Base-by-base conservation (phyloP, 2,113 vertebrate genomes). In the Hippocampus guttulatus region DNA sequence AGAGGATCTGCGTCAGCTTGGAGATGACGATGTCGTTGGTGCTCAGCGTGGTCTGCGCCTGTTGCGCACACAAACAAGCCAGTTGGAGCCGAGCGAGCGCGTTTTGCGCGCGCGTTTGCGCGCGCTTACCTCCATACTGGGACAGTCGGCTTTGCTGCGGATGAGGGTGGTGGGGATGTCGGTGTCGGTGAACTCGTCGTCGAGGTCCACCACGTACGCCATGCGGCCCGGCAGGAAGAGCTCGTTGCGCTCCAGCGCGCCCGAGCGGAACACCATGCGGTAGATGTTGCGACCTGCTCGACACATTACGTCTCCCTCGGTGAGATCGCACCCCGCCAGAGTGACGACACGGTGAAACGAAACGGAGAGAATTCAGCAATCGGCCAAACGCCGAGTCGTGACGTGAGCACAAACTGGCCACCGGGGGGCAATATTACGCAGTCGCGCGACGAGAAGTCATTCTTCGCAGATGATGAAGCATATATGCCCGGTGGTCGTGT, bases 11-110 rank as follows among this genome's bases (percentile, higher is more conserved):
- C 0, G 97, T 99, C 76, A 99, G 90, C 70, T 99, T 99, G 70
- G 96, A 98, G 88, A 99, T 99, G 73, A 99, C 97, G 0, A 99
- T 98, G 90, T 99, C 97, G 0, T 99, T 99, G 74, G 97, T 99
- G 77, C 96, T 99, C 75, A 99, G 91, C 0, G 97, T 99, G 14
- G 97, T 98, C 90, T 99, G 97, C 16, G 96, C 96, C 97, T 99
- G 84, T 75, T 2, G 15, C 10, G 73, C 8, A 71, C 2, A 69
- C 14, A 5, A 25, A 49, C 38, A 65, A 12, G 27, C 43, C 2
- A 2, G 33, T n/a, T 12, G 3, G 3, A 45, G 5, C 2, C 25
- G 7, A 41, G 8, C 20, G 49, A 25, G 25, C 3, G 8, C 8
- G 3, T 2, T 11, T 11, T 12, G 10, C 2, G 0, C 15, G 15